Evolutionary conservation across 2,113 vertebrate species (phyloP).

Genomic region (Bos indicus): DNA sequence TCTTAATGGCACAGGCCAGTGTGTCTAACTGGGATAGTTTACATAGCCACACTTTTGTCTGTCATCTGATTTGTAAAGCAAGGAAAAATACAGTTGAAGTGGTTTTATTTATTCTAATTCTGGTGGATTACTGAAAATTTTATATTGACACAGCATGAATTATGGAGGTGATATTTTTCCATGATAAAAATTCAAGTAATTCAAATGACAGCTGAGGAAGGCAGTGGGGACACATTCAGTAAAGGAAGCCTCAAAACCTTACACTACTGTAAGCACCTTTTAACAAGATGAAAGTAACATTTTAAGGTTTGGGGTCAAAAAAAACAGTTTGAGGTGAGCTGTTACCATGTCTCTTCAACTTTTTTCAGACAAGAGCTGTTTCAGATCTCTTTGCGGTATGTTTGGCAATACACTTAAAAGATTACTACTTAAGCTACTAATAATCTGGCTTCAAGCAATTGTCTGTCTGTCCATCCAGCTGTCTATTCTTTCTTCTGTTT

Average conservation of each 20-base stretch:
- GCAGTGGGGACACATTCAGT: conserved; percentile 32
- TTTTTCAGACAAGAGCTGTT: conserved; percentile 68
- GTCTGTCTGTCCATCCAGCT: conserved; percentile 74
- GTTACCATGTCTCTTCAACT: conserved; percentile 64
- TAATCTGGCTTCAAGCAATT: conserved; percentile 80
- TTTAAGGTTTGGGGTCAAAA: conserved; percentile 67
- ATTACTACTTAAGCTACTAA: conserved; percentile 81
- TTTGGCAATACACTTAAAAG: conserved; percentile 83
- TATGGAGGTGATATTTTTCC: conserved; percentile 36
- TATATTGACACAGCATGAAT: neutral
- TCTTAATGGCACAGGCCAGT: neutral
- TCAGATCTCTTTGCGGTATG: conserved; percentile 73
- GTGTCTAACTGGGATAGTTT: neutral
- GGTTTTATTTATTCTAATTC: conserved; percentile 41
- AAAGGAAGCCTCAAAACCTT: conserved; percentile 55
- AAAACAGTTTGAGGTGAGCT: conserved; percentile 70
- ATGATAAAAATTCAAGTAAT: conserved; percentile 43
- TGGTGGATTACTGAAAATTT: neutral
- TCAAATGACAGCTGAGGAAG: conserved; percentile 25
- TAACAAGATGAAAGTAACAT: conserved; percentile 75
- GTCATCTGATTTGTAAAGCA: conserved; percentile 1
- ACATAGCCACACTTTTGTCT: neutral
- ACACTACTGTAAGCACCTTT: conserved; percentile 43
- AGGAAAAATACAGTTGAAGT: conserved; percentile 21
- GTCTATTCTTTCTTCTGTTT: conserved; percentile 67